Evolutionary conservation across 64 coral and sea anemone genomes (phyloP), one percentile per base, ranked within the genome.

Genomic region (Catalaphyllia jardinei): DNA sequence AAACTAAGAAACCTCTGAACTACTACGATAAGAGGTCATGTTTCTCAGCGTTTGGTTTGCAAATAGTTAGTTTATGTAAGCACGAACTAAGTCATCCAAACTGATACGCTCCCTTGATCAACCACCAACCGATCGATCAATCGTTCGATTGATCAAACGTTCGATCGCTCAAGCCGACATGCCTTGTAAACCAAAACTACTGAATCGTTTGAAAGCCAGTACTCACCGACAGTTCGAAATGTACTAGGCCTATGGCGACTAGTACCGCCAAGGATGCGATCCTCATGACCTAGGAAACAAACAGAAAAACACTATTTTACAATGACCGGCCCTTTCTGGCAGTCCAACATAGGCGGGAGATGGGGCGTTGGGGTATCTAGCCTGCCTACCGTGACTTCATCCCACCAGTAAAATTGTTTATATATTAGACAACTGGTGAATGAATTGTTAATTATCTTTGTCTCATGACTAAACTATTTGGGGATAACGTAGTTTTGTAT

Each of bases 391-490:
- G 95, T 97, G 95, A 97, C 82, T 97, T 90, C 88, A 87, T 88
- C 55, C 91, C 71, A 89, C 92, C 79, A 82, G 83, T 91, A 87
- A n/a, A 93, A 93, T 97, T 97, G 95, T 97, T 97, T 97, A 97
- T 97, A 87, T 94, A 97, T 97, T 97, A 97, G 95, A 83, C 83
- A 97, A 97, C 91, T 77, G 88, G 88, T 87, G 74, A 87, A 97
- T 97, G 91, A 97, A 97, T 92, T 90, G 76, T 90, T 97, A 97
- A 97, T 97, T 83, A 72, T 83, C 77, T 90, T 97, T 97, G 86
- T 87, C 83, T 97, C 82, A 97, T 97, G 95, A 73, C 73, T 74
- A 17, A 97, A 93, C 86, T 97, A 97, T 97, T 92, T 93, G 62
- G 49, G 52, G 88, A 97, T 97, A 97, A 97, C 95, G 95, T 97